Conservation (phyloP, 92 coral and sea anemone genomes). For the Micromussa lordhowensis region DNA sequence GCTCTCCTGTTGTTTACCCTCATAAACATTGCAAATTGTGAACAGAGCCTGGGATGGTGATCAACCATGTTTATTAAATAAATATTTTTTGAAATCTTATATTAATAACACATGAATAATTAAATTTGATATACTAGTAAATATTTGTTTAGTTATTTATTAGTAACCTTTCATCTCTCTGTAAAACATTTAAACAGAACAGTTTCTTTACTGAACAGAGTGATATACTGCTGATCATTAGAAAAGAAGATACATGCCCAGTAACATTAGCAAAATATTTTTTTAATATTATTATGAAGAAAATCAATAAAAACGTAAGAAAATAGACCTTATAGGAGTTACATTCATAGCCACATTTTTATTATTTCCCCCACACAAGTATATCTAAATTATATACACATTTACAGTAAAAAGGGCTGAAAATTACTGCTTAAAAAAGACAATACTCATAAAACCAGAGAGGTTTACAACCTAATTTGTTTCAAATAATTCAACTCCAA, state of each 20-base stretch:
- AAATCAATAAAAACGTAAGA: neutral
- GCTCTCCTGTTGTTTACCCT: too few species aligned
- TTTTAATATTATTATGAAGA: neutral
- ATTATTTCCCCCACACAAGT: neutral
- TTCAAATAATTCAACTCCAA: too few species aligned
- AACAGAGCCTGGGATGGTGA: neutral
- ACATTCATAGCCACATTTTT: neutral
- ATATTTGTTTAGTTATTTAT: neutral
- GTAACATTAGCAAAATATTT: neutral
- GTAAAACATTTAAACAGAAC: neutral
- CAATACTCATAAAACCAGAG: neutral
- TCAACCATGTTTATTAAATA: slow-evolving; percentile 3
- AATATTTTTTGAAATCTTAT: neutral
- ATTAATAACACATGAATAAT: neutral
- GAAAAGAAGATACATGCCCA: neutral
- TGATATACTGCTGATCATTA: neutral
- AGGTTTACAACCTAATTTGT: neutral
- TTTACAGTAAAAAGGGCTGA: neutral
- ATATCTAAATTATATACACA: neutral
- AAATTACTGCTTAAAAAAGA: neutral
- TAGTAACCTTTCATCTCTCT: neutral
- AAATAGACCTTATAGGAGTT: neutral
- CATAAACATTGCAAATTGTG: neutral
- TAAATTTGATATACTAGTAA: slow-evolving; percentile 1
- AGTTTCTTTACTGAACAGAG: neutral